A percentile compares a stretch with the other conserved stretches of the same genome.
phyloP scores from a whole-genome alignment of 64 coral and sea anemone genomes.

The Stylophora pistillata region DNA sequence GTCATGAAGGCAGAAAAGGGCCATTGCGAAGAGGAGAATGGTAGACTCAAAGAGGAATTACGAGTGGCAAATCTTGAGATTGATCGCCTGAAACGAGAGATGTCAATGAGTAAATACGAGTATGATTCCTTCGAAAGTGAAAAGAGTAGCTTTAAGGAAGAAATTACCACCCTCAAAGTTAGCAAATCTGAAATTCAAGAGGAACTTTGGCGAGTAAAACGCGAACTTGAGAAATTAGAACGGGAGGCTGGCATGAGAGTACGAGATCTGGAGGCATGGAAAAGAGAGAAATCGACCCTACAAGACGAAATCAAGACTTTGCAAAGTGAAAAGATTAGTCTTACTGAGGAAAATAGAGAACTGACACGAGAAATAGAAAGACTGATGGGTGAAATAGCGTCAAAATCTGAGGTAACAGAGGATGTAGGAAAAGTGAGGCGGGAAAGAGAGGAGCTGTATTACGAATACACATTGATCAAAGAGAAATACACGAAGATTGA shows the following conservation, averaged over 20 bases:
- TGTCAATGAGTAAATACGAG: slow-evolving; percentile 42
- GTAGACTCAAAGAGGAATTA: slow-evolving; percentile 39
- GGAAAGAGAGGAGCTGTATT: slow-evolving; percentile 73
- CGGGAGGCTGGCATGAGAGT: background rate
- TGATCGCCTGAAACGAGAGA: slow-evolving; percentile 44
- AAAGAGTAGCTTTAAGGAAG: slow-evolving; percentile 39
- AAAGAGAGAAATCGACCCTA: slow-evolving; percentile 50
- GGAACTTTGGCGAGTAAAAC: slow-evolving; percentile 2
- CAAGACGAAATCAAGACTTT: slow-evolving; percentile 60
- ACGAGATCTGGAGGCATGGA: slow-evolving; percentile 13
- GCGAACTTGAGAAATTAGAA: slow-evolving; percentile 18
- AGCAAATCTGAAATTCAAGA: slow-evolving; percentile 37
- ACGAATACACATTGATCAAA: slow-evolving; percentile 67
- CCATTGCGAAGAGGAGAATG: slow-evolving; percentile 43
- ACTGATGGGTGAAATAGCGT: background rate
- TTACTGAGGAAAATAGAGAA: slow-evolving; percentile 45
- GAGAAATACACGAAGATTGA: slow-evolving; percentile 66
- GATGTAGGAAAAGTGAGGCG: background rate
- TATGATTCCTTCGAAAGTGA: slow-evolving; percentile 34
- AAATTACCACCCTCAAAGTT: slow-evolving; percentile 25
- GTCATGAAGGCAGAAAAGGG: slow-evolving; percentile 38
- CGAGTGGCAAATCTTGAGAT: slow-evolving; percentile 24
- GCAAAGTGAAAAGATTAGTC: slow-evolving; percentile 23
- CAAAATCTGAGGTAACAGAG: slow-evolving; percentile 1
- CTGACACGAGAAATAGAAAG: slow-evolving; percentile 56